phyloP scores from a whole-genome alignment of 2,113 vertebrate genomes.

The Lontra canadensis region DNA sequence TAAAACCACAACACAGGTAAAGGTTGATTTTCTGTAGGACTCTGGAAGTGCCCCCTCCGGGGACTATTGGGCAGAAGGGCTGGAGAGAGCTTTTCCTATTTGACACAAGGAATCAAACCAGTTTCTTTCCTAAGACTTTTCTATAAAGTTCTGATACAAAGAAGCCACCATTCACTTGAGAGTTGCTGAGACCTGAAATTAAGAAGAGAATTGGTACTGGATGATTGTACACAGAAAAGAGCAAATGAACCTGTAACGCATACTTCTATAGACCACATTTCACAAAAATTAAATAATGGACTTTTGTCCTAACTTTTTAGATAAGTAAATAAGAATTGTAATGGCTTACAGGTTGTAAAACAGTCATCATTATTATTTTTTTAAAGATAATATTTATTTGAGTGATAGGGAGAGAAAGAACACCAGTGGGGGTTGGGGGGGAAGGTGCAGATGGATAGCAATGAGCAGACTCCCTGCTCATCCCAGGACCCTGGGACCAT shows the following conservation, averaged over 20 bases:
- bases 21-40: background rate
- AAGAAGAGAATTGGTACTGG: background rate
- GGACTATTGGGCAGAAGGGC: background rate
- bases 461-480: too few species aligned
- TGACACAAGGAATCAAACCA: background rate
- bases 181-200: background rate
- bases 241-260: background rate
- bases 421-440: too few species aligned
- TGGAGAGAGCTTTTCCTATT: background rate
- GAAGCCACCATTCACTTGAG: background rate
- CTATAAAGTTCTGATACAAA: background rate
- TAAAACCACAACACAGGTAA: background rate
- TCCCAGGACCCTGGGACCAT: background rate
- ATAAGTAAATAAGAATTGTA: constrained; percentile 30
- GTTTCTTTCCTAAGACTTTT: background rate
- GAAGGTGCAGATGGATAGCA: too few species aligned
- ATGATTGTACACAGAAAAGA: background rate
- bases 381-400: too few species aligned
- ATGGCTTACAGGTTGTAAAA: background rate
- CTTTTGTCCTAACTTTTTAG: background rate
- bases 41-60: background rate
- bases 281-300: background rate
- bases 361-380: background rate
- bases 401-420: too few species aligned
- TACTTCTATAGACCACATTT: background rate